Base-by-base conservation (phyloP, 2,113 vertebrate species). In the Pitta sordida region DNA sequence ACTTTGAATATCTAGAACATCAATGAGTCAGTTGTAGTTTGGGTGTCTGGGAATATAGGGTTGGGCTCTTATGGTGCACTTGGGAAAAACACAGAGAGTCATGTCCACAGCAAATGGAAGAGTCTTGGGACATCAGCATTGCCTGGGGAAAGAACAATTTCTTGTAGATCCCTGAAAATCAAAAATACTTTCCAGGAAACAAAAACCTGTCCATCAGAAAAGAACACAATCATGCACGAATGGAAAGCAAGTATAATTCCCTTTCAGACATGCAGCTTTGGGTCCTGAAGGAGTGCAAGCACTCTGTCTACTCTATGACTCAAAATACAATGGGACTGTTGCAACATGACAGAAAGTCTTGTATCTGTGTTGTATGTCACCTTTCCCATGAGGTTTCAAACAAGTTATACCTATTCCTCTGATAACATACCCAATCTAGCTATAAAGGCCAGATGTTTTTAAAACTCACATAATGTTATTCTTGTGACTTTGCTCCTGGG, bases 181-280 rank as follows among this genome's bases (percentile, higher is more conserved):
- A 80, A 83, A 92, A 92, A 49, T 55, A 60, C 34, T 93, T 93
- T 95, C 76, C 79, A 93, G 85, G 85, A 95, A 95, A 77, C 22
- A 68, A 95, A 92, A 86, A 30, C 8, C 21, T 83, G 26, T 51
- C 75, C 41, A 79, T 39, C 9, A 11, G 60, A 71, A 74, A 95
- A 73, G n/a, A 73, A 8, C 53, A 76, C 9, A 73, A 74, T 43
- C 80, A 85, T 68, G 67, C 79, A 71, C 68, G 86, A 95, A 67
- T 60, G 64, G 46, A 91, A 95, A 90, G 37, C 90, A 96, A 95
- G 90, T 92, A 83, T 51, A 91, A 93, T 96, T 97, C 93, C 96
- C 93, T 96, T 98, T 97, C 87, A 96, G 92, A 91, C 76, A 83
- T 65, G 36, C 88, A 88, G 52, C 67, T 88, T 59, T 92, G 94